Evolutionary conservation across 2,113 vertebrate species (phyloP), one percentile per base, ranked within the genome.

Genomic region (Antechinus flavipes): DNA sequence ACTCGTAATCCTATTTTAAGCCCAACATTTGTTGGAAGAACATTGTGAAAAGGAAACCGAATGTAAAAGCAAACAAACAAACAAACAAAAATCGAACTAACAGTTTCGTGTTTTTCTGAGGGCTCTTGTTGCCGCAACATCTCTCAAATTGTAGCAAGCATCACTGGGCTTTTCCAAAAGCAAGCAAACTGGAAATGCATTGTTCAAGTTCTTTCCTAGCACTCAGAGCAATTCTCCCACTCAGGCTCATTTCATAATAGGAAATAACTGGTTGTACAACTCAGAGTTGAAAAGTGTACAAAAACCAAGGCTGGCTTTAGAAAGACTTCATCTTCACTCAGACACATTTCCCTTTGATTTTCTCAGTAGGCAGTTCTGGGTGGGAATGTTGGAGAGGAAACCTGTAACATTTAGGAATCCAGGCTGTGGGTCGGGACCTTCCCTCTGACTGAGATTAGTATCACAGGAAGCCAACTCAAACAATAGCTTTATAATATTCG

Each of bases 361-460:
- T 99, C 99, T 98, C 99, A 99, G 99, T 98, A 98, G 98, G 98
- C 98, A 98, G 90, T 98, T 98, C 95, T 98, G 98, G 98, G 98
- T 98, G 98, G 98, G 98, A 99, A 99, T 98, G 98, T 97, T 98
- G 97, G 98, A 98, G 98, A 99, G 98, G 99, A 99, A 99, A 98
- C 98, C 98, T 98, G 98, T 97, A 96, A 97, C 93, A 92, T 97
- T 98, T 98, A 98, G 98, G 98, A 98, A 98, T 96, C 96, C 97
- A 98, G 98, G 98, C 98, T 98, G 97, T 97, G 98, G 95, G 98
- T 98, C 98, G 98, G 97, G 96, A 97, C 97, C 91, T 98, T 90
- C 89, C 49, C 89, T 30, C 96, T 27, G 94, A 98, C 95, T 98
- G 98, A 99, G 98, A 99, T 99, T 98, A 97, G 30, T 98, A 99